A percentile compares a stretch with the other conserved stretches of the same genome.
phyloP scores from a whole-genome alignment of 2,113 vertebrate species.

The Dicrurus megarhynchus region DNA sequence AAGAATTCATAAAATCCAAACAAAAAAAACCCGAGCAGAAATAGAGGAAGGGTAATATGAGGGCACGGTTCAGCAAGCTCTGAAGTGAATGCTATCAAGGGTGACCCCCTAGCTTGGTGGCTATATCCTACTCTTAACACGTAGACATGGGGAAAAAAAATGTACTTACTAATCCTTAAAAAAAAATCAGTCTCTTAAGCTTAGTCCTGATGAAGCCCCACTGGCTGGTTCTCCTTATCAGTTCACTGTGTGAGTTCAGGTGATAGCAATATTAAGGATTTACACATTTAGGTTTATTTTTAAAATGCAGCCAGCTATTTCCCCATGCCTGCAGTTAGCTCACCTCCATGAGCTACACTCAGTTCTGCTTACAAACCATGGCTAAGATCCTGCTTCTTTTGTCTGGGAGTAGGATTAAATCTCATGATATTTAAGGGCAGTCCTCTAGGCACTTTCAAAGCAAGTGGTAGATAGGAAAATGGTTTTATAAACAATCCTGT shows the following conservation, averaged over 20 bases:
- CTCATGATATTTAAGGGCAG: neutral
- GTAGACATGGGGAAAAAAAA: neutral
- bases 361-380: neutral
- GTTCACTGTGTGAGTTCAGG: neutral
- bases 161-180: neutral
- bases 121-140: neutral
- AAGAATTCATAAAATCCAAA: neutral
- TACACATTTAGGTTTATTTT: neutral
- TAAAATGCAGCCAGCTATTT: neutral
- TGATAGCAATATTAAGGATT: neutral
- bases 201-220: neutral
- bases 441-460: neutral
- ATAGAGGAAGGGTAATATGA: neutral
- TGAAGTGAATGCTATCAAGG: neutral
- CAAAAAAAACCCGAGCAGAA: neutral
- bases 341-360: neutral
- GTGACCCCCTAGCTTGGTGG: neutral
- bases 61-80: neutral
- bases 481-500: conserved; percentile 15
- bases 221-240: neutral
- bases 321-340: neutral
- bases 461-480: neutral
- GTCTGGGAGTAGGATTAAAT: neutral
- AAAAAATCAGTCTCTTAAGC: neutral
- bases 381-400: neutral